Conservation (phyloP, 2,888 invertebrate genomes). For the Lissonota sp. region DNA sequence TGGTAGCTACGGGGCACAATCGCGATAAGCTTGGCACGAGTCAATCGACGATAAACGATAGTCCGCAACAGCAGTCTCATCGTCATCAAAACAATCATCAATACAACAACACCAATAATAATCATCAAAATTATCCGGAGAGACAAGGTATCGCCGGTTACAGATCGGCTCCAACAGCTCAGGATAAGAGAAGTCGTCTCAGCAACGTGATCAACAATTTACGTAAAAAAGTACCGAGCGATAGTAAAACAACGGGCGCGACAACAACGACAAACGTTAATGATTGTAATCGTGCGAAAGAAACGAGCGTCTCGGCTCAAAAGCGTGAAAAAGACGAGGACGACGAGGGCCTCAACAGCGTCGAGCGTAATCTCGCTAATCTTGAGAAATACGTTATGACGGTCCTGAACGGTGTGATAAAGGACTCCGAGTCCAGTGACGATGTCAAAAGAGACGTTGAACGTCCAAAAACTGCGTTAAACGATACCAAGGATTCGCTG, state of each 20-base stretch:
- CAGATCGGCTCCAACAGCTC: conserved; percentile 74
- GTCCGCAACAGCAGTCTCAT: conserved; percentile 70
- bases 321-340: conserved; percentile 53
- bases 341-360: conserved; percentile 69
- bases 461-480: conserved; percentile 7
- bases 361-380: conserved; percentile 79
- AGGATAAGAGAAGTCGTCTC: conserved; percentile 81
- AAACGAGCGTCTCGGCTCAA: conserved; percentile 32
- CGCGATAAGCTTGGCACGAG: conserved; percentile 77
- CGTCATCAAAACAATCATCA: conserved; percentile 30
- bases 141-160: conserved; percentile 35
- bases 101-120: conserved; percentile 27
- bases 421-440: conserved; percentile 75
- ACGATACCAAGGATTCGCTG: conserved; percentile 46
- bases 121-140: conserved; percentile 52
- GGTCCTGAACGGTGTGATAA: conserved; percentile 80
- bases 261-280: conserved; percentile 3
- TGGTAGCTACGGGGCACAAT: conserved; percentile 81
- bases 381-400: conserved; percentile 82
- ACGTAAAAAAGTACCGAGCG: conserved; percentile 78
- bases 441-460: conserved; percentile 51
- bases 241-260: conserved; percentile 15
- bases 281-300: conserved; percentile 44
- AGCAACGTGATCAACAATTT: conserved; percentile 82
- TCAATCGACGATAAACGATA: conserved; percentile 73